A percentile compares a stretch with the other conserved stretches of the same genome.
These are phyloP conservation scores for Turdus rufiventris DNA, from an alignment of 2,113 vertebrate genomes.

Conservation along the genomic window DNA sequence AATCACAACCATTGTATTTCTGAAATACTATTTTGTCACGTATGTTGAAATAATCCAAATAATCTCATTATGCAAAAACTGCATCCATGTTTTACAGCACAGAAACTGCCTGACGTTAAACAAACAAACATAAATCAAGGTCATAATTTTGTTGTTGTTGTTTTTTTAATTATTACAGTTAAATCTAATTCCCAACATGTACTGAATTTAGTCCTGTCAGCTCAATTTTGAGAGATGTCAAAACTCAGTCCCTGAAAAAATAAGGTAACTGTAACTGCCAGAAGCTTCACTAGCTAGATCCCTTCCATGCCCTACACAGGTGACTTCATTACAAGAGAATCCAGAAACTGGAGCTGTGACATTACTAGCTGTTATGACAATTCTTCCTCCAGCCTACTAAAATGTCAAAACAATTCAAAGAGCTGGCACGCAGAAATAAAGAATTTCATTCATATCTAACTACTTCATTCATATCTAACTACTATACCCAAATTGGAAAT, in stretches of 20 bases:
- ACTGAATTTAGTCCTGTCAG: background rate
- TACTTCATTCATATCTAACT: background rate
- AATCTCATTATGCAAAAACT: background rate
- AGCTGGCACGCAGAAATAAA: background rate
- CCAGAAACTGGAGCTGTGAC: background rate
- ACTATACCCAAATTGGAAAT: background rate
- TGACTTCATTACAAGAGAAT: background rate
- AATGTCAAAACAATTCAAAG: constrained; percentile 22
- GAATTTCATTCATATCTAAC: background rate
- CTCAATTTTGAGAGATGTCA: background rate
- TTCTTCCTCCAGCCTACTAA: background rate
- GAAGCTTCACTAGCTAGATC: background rate
- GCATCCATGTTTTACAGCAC: background rate
- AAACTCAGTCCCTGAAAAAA: background rate
- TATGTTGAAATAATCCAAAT: background rate
- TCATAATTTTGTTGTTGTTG: background rate
- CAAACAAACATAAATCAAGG: background rate
- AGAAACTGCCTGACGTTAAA: background rate
- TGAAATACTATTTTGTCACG: background rate
- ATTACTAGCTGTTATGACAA: background rate
- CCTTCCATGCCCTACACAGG: background rate
- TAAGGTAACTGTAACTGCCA: background rate
- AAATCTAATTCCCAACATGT: background rate
- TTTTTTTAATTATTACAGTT: background rate
- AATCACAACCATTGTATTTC: background rate